These are phyloP conservation scores for Ploceus nigricollis DNA, from an alignment of 2,113 vertebrate species.

Conservation along the genomic window DNA sequence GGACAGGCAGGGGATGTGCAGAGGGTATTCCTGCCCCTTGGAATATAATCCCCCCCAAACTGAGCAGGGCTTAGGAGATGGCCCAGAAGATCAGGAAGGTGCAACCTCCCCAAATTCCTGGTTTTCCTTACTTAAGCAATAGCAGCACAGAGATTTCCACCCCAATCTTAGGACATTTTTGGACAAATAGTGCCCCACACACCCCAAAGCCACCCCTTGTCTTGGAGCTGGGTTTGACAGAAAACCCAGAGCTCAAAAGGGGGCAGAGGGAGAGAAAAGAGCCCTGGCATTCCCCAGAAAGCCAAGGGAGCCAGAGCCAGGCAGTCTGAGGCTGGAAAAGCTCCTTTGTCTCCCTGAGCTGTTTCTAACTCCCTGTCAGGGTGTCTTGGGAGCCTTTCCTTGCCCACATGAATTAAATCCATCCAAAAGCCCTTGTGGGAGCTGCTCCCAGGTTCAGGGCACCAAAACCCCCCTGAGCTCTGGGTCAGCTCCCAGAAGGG, in stretches of 20 bases:
- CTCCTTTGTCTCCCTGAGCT: background rate
- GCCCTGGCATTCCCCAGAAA: background rate
- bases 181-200: background rate
- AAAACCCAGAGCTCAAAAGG: background rate
- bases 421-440: background rate
- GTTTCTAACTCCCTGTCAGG: conserved; percentile 2
- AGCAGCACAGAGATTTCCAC: background rate
- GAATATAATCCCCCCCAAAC: background rate
- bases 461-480: accelerated
- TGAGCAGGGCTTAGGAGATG: background rate
- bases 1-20: background rate
- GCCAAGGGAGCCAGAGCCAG: background rate
- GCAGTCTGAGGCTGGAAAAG: conserved; percentile 15
- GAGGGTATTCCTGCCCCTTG: background rate
- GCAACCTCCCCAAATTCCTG: background rate
- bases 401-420: background rate
- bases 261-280: background rate
- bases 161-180: background rate
- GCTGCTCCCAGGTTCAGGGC: background rate
- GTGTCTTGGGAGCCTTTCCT: background rate
- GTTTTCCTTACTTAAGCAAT: background rate
- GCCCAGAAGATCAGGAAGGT: background rate
- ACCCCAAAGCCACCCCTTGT: background rate
- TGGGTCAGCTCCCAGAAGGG: background rate
- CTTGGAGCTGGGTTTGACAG: background rate